Evolutionary conservation across 2,113 vertebrate genomes (phyloP).

Genomic region (Eubucco bourcierii): DNA sequence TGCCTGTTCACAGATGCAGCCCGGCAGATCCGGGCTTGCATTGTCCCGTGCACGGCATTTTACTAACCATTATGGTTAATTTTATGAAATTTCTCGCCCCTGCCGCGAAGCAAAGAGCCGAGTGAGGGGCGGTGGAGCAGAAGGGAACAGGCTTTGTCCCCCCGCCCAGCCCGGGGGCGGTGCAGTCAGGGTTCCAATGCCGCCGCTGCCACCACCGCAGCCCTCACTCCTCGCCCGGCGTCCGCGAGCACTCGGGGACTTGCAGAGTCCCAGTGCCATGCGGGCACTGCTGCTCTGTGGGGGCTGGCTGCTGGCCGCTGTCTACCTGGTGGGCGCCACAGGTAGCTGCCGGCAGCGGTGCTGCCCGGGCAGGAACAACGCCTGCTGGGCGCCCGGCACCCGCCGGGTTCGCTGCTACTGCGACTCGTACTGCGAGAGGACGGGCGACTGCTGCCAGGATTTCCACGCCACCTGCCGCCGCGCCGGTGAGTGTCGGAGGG

Average conservation of each 20-base stretch:
- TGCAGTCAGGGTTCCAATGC: background rate
- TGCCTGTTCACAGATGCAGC: background rate
- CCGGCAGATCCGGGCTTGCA: fast-evolving
- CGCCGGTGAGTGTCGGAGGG: constrained; percentile 75
- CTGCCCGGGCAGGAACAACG: constrained; percentile 84
- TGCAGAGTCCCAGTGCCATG: background rate
- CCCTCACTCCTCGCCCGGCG: background rate
- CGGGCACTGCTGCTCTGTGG: background rate
- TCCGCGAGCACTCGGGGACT: fast-evolving
- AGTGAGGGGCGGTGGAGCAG: background rate
- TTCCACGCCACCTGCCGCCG: constrained; percentile 77
- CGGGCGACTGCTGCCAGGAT: constrained; percentile 86
- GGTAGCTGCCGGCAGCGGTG: constrained; percentile 76
- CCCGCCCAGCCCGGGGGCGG: constrained; percentile 33
- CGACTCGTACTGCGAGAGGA: constrained; percentile 84
- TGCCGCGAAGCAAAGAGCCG: fast-evolving
- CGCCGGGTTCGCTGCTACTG: constrained; percentile 82
- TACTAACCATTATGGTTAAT: background rate
- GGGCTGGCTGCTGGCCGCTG: constrained; percentile 23
- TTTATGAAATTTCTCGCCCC: background rate
- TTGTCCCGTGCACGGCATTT: background rate
- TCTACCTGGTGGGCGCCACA: background rate
- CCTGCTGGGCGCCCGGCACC: constrained; percentile 71
- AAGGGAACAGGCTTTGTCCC: constrained; percentile 32
- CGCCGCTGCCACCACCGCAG: background rate